Evolutionary conservation across 2,888 invertebrate genomes (phyloP).

Genomic region (Trachelus stipa): DNA sequence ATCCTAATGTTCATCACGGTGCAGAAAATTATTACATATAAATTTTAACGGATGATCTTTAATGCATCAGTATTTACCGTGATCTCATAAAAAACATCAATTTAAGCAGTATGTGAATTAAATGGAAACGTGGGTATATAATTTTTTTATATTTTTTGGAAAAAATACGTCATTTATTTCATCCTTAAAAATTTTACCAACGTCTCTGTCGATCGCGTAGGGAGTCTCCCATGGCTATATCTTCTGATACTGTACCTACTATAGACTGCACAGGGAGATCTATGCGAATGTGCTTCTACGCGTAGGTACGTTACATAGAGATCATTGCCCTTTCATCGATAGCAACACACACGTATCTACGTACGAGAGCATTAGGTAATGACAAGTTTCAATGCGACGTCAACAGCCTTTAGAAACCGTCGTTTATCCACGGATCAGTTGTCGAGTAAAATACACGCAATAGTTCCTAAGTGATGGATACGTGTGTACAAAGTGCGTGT

Average conservation of each 20-base stretch:
- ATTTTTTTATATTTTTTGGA: not conserved
- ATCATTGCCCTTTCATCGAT: not conserved
- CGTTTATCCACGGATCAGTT: not conserved
- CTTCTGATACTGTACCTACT: not conserved
- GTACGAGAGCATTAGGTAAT: slow-evolving; percentile 42
- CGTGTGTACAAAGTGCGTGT: not conserved
- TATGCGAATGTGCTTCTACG: not conserved
- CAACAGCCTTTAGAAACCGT: slow-evolving; percentile 38
- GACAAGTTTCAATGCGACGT: slow-evolving; percentile 29
- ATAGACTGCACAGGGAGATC: not conserved
- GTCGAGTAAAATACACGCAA: not conserved
- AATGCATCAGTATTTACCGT: not conserved
- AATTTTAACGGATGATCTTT: not conserved
- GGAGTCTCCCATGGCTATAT: not conserved
- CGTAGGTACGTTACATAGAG: not conserved
- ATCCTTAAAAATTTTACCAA: not conserved
- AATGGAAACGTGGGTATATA: not conserved
- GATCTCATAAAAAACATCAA: too few relatives aligned
- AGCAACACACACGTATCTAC: slow-evolving; percentile 22
- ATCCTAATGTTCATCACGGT: not conserved
- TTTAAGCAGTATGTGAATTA: not conserved
- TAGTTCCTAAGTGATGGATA: not conserved
- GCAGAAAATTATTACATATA: too few relatives aligned
- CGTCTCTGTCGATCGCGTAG: not conserved
- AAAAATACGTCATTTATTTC: not conserved